Evolutionary conservation across 2,113 vertebrate species (phyloP).

Genomic region (Microcebus ravelobensis): DNA sequence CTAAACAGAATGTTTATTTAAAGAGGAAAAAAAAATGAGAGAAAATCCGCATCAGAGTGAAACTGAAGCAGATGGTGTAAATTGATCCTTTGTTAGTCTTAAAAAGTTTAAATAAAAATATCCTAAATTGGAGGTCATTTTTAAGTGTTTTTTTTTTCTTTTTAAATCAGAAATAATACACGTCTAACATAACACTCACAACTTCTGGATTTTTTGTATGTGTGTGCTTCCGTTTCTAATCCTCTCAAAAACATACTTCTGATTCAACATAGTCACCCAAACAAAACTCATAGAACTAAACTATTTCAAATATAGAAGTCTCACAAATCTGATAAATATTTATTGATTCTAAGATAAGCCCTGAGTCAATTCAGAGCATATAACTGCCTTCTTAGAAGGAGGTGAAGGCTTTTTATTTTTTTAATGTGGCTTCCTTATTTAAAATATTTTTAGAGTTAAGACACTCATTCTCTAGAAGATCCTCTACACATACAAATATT

Average conservation of each 20-base stretch:
- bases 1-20: constrained; percentile 67
- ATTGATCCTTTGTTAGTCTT: constrained; percentile 75
- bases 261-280: constrained; percentile 40
- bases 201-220: constrained; percentile 4
- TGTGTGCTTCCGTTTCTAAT: constrained; percentile 35
- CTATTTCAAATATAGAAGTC: constrained; percentile 44
- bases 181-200: constrained; percentile 54
- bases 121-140: not conserved
- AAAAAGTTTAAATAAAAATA: constrained; percentile 69
- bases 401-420: not conserved
- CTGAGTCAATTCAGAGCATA: constrained; percentile 15
- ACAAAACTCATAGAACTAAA: constrained; percentile 46
- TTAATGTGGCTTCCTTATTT: not conserved
- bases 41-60: constrained; percentile 50
- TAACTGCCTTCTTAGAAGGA: not conserved
- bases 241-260: constrained; percentile 16
- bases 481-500: not conserved
- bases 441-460: not conserved
- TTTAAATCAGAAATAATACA: constrained; percentile 58
- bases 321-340: constrained; percentile 45
- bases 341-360: constrained; percentile 39
- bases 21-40: constrained; percentile 45
- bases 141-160: not conserved
- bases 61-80: constrained; percentile 74
- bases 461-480: not conserved